Evolutionary conservation across 2,888 invertebrate genomes (phyloP), one percentile per base, ranked within the genome.

Genomic region (Chrysina gloriosa): DNA sequence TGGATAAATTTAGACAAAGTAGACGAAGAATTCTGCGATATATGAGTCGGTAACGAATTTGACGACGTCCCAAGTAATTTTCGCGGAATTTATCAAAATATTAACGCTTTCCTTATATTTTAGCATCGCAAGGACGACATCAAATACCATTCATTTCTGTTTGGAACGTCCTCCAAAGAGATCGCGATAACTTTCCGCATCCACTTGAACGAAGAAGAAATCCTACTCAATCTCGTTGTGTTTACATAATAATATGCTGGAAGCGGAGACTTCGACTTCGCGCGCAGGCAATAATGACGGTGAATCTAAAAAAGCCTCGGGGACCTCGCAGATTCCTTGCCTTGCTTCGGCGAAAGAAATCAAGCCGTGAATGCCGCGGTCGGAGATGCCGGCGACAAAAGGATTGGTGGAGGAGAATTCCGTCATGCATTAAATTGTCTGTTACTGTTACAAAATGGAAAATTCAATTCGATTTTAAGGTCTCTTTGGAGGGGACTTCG

Each of bases 401-500:
- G 52, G 52, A 52, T 29, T 19, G 52, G 6, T 31, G 25, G 27
- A 39, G 19, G 14, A 36, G 9, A 42, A 61, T 14, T 42, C 58
- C 27, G 42, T 42, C 42, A 61, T 42, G 58, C 42, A 61, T 61
- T 61, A 61, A 61, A 61, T 42, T 61, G 58, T 61, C 58, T 61
- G 27, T 61, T 61, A 61, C 42, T 27, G 58, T 61, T 61, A 45
- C 58, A 25, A 61, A 61, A 61, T 61, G 39, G 58, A 61, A 61
- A 61, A 61, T 61, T 61, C 58, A 61, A 61, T 61, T 42, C 58
- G 42, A 61, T 61, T 61, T 61, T 61, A 61, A 61, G 39, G 58
- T 42, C 58, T 52, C 52, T 31, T 52, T 52, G 16, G 31, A 31
- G 52, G 16, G 19, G 14, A 25, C 42, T 3, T 48, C n/a, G 42